These are phyloP conservation scores for Ptychobarbus kaznakovi DNA, from an alignment of 2,797 vertebrate species.

Conservation along the genomic window DNA sequence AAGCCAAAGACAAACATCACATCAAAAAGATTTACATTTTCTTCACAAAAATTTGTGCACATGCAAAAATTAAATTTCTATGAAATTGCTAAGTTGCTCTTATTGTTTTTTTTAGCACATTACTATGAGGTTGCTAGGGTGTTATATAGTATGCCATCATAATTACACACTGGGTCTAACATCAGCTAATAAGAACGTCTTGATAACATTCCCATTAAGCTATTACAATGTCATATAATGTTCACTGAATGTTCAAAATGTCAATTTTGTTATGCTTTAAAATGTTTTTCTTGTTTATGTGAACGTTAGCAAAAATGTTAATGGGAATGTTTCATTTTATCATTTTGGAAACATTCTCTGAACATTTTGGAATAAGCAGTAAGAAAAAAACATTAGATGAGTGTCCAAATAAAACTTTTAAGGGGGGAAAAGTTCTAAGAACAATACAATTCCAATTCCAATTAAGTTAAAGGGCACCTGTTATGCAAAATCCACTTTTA, in stretches of 20 bases:
- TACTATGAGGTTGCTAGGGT: neutral
- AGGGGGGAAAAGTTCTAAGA: no score
- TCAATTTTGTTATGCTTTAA: no score
- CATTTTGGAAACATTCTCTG: neutral
- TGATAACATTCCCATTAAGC: neutral
- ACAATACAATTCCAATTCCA: no score
- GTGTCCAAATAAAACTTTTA: no score
- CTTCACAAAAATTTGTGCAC: neutral
- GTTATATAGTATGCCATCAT: neutral
- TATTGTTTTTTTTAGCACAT: neutral
- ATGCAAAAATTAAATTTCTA: neutral
- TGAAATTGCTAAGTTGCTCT: neutral
- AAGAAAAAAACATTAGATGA: neutral
- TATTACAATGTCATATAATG: neutral
- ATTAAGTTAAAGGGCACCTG: no score
- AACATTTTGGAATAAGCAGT: neutral
- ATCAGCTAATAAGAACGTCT: no score
- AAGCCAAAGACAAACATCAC: slow-evolving; percentile 29
- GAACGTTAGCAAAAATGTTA: neutral
- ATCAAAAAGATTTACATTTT: slow-evolving; percentile 10
- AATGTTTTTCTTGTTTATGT: neutral
- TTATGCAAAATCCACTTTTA: no score
- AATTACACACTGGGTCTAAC: neutral
- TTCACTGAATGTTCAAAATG: neutral
- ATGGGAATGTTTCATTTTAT: neutral